These are phyloP conservation scores for Diaperis boleti DNA, from an alignment of 2,888 invertebrate species.

Conservation along the genomic window DNA sequence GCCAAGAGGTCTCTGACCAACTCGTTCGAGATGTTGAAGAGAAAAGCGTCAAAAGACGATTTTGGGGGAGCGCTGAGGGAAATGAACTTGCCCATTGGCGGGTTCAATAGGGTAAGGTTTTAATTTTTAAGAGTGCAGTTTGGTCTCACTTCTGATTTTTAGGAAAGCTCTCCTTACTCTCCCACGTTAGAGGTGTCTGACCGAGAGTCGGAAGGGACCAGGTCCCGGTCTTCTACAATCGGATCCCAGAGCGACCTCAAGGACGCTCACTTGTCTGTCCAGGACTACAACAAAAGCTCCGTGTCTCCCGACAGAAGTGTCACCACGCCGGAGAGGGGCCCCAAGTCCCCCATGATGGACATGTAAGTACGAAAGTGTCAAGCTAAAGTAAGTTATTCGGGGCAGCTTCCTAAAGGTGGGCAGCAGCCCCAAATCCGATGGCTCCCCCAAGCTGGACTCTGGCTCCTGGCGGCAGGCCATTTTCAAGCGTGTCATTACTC, in stretches of 20 bases:
- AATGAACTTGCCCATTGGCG: slow-evolving; percentile 62
- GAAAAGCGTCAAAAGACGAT: slow-evolving; percentile 81
- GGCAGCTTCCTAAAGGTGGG: slow-evolving; percentile 87
- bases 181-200: slow-evolving; percentile 55
- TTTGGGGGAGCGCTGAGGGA: slow-evolving; percentile 66
- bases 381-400: too few species aligned
- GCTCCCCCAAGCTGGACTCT: slow-evolving; percentile 61
- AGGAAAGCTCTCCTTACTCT: slow-evolving; percentile 67
- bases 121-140: too few species aligned
- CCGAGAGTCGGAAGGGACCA: slow-evolving; percentile 56
- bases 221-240: slow-evolving; percentile 62
- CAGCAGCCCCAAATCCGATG: slow-evolving; percentile 73
- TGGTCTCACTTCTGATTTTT: not conserved
- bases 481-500: slow-evolving; percentile 81
- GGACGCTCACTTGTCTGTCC: slow-evolving; percentile 57
- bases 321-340: slow-evolving; percentile 55
- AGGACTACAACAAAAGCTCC: slow-evolving; percentile 49
- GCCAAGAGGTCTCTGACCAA: slow-evolving; percentile 86
- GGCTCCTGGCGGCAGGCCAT: slow-evolving; percentile 89
- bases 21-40: slow-evolving; percentile 86
- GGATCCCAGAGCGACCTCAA: slow-evolving; percentile 60
- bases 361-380: too few species aligned
- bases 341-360: slow-evolving; percentile 87
- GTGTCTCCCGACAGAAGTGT: slow-evolving; percentile 54
- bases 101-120: slow-evolving; percentile 56